Percentiles rank a stretch among this genome's conserved stretches.
Conservation (phyloP, 2,888 invertebrate species). For the Nemapogon koenigi region DNA sequence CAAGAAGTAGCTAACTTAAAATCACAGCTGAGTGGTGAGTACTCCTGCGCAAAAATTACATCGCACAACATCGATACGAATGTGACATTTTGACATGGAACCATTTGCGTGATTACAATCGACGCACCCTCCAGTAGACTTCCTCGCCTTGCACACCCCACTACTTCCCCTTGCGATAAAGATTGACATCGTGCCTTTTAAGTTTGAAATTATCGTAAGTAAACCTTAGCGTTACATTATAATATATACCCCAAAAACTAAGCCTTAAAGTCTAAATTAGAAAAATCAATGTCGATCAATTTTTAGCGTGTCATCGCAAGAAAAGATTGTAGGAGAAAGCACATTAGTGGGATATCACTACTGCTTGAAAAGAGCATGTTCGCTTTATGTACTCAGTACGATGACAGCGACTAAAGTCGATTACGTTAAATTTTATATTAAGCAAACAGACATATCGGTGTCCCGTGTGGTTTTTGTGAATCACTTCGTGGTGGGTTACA, state of each 20-base stretch:
- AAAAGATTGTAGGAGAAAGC: slow-evolving; percentile 59
- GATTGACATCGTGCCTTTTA: slow-evolving; percentile 56
- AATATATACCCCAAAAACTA: slow-evolving; percentile 29
- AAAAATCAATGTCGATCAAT: slow-evolving; percentile 19
- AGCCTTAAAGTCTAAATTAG: slow-evolving; percentile 29
- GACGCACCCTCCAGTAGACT: slow-evolving; percentile 59
- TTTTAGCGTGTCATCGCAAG: slow-evolving; percentile 59
- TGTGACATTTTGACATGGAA: slow-evolving; percentile 59
- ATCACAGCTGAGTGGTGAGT: slow-evolving; percentile 15
- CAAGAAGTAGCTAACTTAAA: slow-evolving; percentile 8
- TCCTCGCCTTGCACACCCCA: slow-evolving; percentile 31
- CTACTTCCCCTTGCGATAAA: slow-evolving; percentile 61
- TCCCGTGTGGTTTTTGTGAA: slow-evolving; percentile 23
- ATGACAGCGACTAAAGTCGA: slow-evolving; percentile 41
- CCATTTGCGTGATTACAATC: slow-evolving; percentile 65
- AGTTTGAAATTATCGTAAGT: slow-evolving; percentile 54
- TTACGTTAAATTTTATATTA: slow-evolving; percentile 51
- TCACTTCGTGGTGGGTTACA: not conserved
- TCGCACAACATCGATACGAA: slow-evolving; percentile 44
- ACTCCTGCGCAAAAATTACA: slow-evolving; percentile 39
- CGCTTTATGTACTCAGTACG: slow-evolving; percentile 37
- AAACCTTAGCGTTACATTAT: slow-evolving; percentile 23
- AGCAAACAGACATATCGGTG: slow-evolving; percentile 40
- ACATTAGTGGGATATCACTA: slow-evolving; percentile 60
- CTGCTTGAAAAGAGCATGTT: slow-evolving; percentile 49